phyloP scores from a whole-genome alignment of 2,113 vertebrate genomes.

The Onychostruthus taczanowskii region DNA sequence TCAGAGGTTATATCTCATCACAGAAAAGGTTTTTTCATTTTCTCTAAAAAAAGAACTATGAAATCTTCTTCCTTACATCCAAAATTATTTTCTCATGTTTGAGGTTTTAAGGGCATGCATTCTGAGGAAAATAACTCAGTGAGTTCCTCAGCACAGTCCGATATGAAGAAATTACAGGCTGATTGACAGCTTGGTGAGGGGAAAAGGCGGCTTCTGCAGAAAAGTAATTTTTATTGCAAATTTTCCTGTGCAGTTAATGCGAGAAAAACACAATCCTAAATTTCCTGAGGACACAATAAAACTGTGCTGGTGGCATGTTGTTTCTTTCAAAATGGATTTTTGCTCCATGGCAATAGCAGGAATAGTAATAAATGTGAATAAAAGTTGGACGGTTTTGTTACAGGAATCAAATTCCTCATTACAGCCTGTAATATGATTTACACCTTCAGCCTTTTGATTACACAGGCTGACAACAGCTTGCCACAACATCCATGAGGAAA shows the following conservation, averaged over 20 bases:
- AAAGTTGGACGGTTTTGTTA: not conserved
- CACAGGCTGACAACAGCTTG: not conserved
- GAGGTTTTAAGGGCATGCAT: not conserved
- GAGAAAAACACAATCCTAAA: slow-evolving; percentile 16
- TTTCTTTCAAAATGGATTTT: not conserved
- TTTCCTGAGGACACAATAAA: slow-evolving; percentile 23
- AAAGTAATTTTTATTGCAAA: slow-evolving; percentile 38
- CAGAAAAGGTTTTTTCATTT: not conserved
- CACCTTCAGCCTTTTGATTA: not conserved
- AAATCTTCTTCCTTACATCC: not conserved
- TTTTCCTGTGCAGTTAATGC: not conserved
- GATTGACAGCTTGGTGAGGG: slow-evolving; percentile 30
- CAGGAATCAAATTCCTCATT: not conserved
- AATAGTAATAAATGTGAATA: not conserved
- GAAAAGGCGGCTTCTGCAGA: not conserved
- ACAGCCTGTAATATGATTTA: not conserved
- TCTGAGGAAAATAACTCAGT: not conserved
- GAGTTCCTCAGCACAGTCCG: not conserved
- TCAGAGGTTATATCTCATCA: not conserved
- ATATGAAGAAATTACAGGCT: slow-evolving; percentile 29
- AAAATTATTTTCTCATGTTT: not conserved
- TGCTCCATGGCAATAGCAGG: not conserved
- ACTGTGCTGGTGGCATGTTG: not conserved
- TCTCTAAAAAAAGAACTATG: not conserved
- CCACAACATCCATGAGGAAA: not conserved